Base-by-base conservation (phyloP, 2,797 vertebrate species). In the Micromesistius poutassou region DNA sequence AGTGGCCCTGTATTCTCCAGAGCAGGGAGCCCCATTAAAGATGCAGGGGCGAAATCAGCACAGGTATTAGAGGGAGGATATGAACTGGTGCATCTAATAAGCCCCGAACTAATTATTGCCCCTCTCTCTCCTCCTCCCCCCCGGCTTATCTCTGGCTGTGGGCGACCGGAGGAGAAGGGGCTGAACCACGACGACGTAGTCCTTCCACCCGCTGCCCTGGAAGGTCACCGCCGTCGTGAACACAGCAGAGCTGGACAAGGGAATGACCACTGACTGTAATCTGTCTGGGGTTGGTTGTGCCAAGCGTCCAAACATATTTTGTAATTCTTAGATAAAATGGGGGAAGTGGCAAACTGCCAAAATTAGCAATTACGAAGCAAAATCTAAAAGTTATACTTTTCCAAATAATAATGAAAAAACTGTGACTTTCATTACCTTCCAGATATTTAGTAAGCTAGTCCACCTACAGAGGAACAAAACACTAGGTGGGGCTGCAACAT, bases 81-180 rank as follows among this genome's bases (percentile, higher is more conserved):
- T 87, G 82, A 93, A 91, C 86, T 90, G 87, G 84, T 92, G 92
- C 91, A 93, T 93, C 93, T 93, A 94, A 94, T 93, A 90, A 91
- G 87, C 81, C 86, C 80, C 86, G 81, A 90, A 84, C 89, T 80
- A 30, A 76, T 79, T 86, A 33, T 78, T 77, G 82, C 77, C 75
- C 81, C 33, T 71, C 50, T 73, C 68, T 77, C 75, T 82, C 74
- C 46, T 55, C 83, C 76, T 76, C 77, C 28, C 74, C 80, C 83
- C 81, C 74, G 84, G 75, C 80, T 89, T 91, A 91, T 88, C 83
- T 87, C 80, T 84, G 42, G 46, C 85, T 79, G 86, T 88, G 87
- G 86, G 86, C 90, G 83, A 91, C 79, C 42, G 72, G 83, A 88
- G 82, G 81, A 85, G 80, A 76, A 70, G 35, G 46, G 14, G 4